A percentile compares a stretch with the other conserved stretches of the same genome.
Conservation (phyloP, 2,113 vertebrate genomes). For the Steatornis caripensis region DNA sequence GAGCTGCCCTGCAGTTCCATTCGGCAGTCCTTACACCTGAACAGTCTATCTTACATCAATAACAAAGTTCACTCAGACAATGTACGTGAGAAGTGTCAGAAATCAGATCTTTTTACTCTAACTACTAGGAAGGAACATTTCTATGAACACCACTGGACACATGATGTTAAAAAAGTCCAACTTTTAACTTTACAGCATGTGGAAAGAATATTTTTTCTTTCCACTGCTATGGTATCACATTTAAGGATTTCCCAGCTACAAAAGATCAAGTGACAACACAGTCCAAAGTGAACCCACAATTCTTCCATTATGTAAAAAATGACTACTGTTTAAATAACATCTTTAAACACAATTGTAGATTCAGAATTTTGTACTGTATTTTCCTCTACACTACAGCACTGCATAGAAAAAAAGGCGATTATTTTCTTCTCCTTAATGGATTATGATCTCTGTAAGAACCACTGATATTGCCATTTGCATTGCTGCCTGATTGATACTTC, state of each 20-base stretch:
- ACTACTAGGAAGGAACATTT: not conserved
- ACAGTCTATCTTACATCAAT: not conserved
- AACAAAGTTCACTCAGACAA: not conserved
- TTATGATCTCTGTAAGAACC: not conserved
- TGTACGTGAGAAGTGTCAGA: not conserved
- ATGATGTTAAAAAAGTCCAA: not conserved
- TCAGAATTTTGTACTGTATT: not conserved
- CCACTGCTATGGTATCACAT: not conserved
- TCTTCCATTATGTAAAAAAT: not conserved
- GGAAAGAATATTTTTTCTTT: not conserved
- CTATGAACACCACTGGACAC: not conserved
- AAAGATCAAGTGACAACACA: not conserved
- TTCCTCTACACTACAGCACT: not conserved
- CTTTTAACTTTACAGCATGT: not conserved
- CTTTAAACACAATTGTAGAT: not conserved
- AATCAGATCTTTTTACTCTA: not conserved
- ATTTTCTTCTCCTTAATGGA: not conserved
- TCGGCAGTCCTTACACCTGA: not conserved
- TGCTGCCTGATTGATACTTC: not conserved
- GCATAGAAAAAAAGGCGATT: not conserved
- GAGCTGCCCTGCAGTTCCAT: not conserved
- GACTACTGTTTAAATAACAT: not conserved
- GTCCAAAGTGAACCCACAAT: not conserved
- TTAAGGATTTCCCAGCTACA: not conserved
- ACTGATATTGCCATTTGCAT: accelerated